These are phyloP conservation scores for Dunckerocampus dactyliophorus DNA, from an alignment of 2,113 vertebrate genomes.

Conservation along the genomic window DNA sequence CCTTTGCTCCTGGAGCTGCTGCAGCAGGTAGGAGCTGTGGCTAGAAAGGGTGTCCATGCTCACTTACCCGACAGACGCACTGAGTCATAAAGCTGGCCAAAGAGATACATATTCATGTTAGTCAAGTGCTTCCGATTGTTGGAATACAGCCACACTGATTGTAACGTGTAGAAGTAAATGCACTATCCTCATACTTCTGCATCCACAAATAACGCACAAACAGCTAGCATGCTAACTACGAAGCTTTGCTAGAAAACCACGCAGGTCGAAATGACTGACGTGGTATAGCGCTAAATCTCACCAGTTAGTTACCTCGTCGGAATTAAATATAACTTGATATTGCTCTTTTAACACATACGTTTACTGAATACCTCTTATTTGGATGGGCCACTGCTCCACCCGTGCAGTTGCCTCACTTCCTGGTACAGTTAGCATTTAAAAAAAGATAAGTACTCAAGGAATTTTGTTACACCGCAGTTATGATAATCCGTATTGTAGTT, in stretches of 20 bases:
- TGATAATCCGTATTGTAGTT: no score
- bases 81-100: slow-evolving; percentile 13
- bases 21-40: slow-evolving; percentile 94
- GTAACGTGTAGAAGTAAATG: no score
- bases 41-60: slow-evolving; percentile 85
- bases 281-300: fast-evolving
- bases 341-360: slow-evolving; percentile 1
- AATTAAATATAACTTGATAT: neutral
- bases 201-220: slow-evolving; percentile 54
- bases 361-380: slow-evolving; percentile 29
- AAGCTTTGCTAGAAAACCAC: slow-evolving; percentile 15
- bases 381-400: slow-evolving; percentile 55
- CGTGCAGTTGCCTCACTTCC: no score
- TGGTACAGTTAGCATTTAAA: no score
- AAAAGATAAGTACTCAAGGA: no score
- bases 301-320: neutral
- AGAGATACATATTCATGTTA: neutral
- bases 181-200: slow-evolving; percentile 11
- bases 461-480: no score
- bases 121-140: neutral
- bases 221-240: slow-evolving; percentile 11
- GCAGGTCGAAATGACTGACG: no score
- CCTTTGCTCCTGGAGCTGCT: slow-evolving; percentile 95
- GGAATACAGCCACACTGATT: neutral
- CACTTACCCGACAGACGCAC: slow-evolving; percentile 27